Evolutionary conservation across 2,888 invertebrate genomes (phyloP).

Genomic region (Copidosoma aretas): DNA sequence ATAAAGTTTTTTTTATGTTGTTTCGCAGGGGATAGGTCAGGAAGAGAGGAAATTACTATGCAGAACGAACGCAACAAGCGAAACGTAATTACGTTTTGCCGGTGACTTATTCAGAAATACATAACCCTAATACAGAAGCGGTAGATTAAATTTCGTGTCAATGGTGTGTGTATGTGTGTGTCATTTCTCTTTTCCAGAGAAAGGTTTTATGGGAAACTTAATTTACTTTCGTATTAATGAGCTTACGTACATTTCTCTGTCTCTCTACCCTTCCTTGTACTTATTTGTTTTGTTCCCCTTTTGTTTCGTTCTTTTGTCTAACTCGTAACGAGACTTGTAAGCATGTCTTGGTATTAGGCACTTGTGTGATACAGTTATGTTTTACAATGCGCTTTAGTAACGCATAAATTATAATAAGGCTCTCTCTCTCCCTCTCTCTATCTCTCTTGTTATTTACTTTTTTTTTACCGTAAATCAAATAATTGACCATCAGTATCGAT

Average conservation of each 20-base stretch:
- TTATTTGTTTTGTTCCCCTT: constrained; percentile 15
- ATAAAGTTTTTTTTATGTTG: neutral
- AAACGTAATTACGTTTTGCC: constrained; percentile 45
- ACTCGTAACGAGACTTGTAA: constrained; percentile 28
- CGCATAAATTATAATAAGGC: constrained; percentile 17
- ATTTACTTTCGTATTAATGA: constrained; percentile 21
- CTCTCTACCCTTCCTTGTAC: neutral
- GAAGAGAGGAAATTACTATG: constrained; percentile 45
- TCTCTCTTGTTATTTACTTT: constrained; percentile 7
- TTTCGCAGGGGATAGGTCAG: constrained; percentile 1
- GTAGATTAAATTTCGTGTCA: constrained; percentile 21
- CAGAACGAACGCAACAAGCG: constrained; percentile 44
- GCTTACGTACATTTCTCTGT: neutral
- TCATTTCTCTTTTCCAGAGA: neutral
- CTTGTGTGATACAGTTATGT: constrained; percentile 28
- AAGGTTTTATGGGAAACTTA: constrained; percentile 23
- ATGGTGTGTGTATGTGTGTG: constrained; percentile 11
- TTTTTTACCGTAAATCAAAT: constrained; percentile 2
- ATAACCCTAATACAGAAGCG: neutral
- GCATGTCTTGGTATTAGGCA: constrained; percentile 14
- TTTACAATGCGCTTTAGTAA: constrained; percentile 27
- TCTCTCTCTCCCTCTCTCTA: neutral
- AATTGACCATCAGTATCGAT: neutral
- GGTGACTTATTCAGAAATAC: constrained; percentile 26
- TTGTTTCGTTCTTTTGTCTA: constrained; percentile 21